Conservation (phyloP, 2,113 vertebrate species). For the Cyanoderma ruficeps region DNA sequence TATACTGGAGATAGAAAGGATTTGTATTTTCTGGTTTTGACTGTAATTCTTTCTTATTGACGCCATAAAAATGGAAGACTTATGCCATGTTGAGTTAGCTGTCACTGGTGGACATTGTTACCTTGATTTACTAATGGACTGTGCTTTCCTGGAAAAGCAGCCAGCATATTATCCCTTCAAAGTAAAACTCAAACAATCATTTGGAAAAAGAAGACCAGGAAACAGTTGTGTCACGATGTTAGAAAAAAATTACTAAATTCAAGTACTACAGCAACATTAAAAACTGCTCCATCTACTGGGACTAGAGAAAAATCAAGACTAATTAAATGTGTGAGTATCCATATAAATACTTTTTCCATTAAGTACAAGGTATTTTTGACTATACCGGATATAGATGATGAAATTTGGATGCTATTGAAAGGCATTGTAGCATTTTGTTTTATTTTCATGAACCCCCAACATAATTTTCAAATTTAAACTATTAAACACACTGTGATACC, state of each 20-base stretch:
- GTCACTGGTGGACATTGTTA: neutral
- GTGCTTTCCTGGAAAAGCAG: neutral
- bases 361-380: neutral
- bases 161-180: constrained; percentile 15
- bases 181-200: constrained; percentile 11
- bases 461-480: neutral
- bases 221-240: neutral
- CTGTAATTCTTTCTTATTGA: neutral
- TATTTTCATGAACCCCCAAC: neutral
- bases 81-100: neutral
- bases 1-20: neutral
- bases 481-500: neutral
- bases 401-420: neutral
- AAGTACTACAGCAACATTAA: constrained; percentile 30
- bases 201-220: neutral
- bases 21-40: constrained; percentile 18
- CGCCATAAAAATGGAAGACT: constrained; percentile 21
- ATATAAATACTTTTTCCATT: neutral
- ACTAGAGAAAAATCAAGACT: constrained; percentile 5
- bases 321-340: neutral
- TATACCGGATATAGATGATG: neutral
- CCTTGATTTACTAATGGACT: constrained; percentile 31
- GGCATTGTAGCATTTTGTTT: neutral
- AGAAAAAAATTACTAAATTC: neutral
- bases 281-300: constrained; percentile 66